These are phyloP conservation scores for Bactericera cockerelli DNA, from an alignment of 1,140 invertebrate genomes.

Conservation along the genomic window DNA sequence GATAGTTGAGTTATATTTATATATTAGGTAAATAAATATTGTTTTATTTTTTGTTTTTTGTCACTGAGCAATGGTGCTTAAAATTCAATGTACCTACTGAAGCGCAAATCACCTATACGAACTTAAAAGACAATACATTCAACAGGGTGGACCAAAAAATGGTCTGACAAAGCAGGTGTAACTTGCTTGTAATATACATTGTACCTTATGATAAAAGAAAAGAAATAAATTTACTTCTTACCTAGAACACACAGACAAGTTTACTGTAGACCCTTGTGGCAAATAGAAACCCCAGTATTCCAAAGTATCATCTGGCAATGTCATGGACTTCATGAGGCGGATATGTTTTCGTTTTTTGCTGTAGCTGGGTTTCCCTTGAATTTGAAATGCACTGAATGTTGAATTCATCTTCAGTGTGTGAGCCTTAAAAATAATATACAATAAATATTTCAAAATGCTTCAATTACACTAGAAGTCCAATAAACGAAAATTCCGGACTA, in stretches of 20 bases:
- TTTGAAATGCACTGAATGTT: constrained; percentile 65
- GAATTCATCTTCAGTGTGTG: constrained; percentile 62
- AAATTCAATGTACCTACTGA: too few relatives aligned
- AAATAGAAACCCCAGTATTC: constrained; percentile 83
- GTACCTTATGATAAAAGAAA: too few relatives aligned
- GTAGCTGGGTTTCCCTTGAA: constrained; percentile 47
- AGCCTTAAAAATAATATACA: constrained; percentile 31
- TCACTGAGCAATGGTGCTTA: too few relatives aligned
- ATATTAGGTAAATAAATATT: too few relatives aligned
- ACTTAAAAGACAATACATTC: too few relatives aligned
- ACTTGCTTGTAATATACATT: too few relatives aligned
- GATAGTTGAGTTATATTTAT: constrained; percentile 16
- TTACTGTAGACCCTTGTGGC: constrained; percentile 53
- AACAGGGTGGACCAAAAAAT: too few relatives aligned
- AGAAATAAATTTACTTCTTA: too few relatives aligned
- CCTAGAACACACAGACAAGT: constrained; percentile 60
- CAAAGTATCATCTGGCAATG: constrained; percentile 62
- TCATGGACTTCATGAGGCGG: constrained; percentile 61
- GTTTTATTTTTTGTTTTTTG: too few relatives aligned
- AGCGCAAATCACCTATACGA: too few relatives aligned
- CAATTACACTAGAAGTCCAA: neutral
- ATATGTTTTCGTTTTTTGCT: constrained; percentile 51
- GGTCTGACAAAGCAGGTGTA: too few relatives aligned
- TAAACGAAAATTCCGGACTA: too few relatives aligned
- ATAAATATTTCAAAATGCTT: constrained; percentile 4